phyloP scores from a whole-genome alignment of 1,140 invertebrate species.

The Heterodera schachtii region DNA sequence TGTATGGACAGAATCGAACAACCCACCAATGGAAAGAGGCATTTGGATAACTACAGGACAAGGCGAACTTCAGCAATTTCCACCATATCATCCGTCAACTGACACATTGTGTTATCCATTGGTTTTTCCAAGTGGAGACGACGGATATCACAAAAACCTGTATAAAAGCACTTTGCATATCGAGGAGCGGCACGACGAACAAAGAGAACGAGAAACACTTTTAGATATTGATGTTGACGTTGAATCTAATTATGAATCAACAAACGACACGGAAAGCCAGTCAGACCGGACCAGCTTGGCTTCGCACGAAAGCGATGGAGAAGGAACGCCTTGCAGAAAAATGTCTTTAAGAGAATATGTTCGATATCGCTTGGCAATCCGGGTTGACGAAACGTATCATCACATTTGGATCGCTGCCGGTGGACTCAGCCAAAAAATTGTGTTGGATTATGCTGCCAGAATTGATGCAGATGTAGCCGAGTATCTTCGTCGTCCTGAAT shows the following conservation, averaged over 20 bases:
- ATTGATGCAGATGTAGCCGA: slow-evolving; percentile 8
- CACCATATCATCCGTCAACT: neutral
- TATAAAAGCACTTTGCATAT: too few species aligned
- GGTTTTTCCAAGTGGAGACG: neutral
- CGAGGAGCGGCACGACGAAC: too few species aligned
- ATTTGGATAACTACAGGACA: neutral
- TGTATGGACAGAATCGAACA: neutral
- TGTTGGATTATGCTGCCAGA: slow-evolving; percentile 3
- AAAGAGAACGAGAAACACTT: too few species aligned
- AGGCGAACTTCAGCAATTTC: neutral
- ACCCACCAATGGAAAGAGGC: neutral
- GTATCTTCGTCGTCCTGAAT: neutral
- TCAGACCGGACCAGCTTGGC: too few species aligned
- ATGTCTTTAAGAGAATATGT: slow-evolving; percentile 8
- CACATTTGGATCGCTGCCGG: neutral
- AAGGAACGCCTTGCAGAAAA: neutral
- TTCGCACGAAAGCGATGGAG: neutral
- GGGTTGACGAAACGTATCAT: neutral
- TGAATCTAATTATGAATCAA: neutral
- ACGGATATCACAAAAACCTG: neutral
- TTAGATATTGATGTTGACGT: neutral
- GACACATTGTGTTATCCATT: neutral
- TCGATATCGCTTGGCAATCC: neutral
- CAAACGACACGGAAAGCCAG: too few species aligned
- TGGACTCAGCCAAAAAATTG: neutral